Percentiles rank a stretch among this genome's conserved stretches.
Evolutionary conservation across 23 tunicate species (phyloP).

Genomic region (Oikopleura dioica): DNA sequence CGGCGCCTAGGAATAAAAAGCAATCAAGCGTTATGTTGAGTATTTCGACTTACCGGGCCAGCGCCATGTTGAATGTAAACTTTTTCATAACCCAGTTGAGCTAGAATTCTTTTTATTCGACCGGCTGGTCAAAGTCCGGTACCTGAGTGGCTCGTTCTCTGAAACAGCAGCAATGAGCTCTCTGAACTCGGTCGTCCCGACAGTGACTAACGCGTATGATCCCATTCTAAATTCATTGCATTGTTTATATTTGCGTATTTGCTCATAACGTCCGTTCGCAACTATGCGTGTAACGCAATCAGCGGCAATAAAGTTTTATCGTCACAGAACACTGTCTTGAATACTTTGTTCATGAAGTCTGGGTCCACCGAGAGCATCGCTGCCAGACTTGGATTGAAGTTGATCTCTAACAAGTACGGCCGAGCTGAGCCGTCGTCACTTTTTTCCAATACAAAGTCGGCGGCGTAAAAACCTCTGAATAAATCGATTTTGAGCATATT

Average conservation of each 20-base stretch:
- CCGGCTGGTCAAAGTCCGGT: no score
- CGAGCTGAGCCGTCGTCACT: background rate
- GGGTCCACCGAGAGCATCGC: conserved; percentile 18
- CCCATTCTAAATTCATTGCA: background rate
- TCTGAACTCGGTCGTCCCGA: background rate
- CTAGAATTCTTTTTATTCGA: background rate
- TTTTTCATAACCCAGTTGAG: background rate
- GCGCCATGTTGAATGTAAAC: background rate
- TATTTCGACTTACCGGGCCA: background rate
- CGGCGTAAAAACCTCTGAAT: background rate
- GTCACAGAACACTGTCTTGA: conserved; percentile 19
- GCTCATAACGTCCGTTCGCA: no score
- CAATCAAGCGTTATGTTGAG: background rate
- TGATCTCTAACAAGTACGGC: conserved; percentile 30
- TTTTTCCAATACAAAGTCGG: background rate
- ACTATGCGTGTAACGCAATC: no score
- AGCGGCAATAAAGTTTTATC: conserved; percentile 5
- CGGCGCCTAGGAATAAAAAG: background rate
- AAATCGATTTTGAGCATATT: no score
- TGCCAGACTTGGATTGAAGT: conserved; percentile 19
- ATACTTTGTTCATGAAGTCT: conserved; percentile 24
- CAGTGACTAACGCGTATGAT: background rate
- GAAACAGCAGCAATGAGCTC: background rate
- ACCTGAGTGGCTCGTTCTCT: no score
- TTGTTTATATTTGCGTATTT: no score